Conservation (phyloP, 1,140 invertebrate species). For the Centruroides sculpturatus region DNA sequence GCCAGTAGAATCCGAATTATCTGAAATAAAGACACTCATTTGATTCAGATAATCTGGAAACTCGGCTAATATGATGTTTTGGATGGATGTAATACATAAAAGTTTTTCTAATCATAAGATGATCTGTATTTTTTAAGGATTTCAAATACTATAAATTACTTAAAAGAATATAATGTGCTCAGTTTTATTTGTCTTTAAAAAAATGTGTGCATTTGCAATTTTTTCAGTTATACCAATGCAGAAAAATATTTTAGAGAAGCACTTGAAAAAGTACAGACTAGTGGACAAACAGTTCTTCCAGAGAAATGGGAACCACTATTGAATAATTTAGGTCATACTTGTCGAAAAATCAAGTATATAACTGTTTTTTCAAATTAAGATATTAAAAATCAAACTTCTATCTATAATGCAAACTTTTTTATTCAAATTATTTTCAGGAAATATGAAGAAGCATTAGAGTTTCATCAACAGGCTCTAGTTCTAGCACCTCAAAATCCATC, state of each 20-base stretch:
- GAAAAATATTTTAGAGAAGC: slow-evolving; percentile 59
- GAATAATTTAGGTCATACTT: slow-evolving; percentile 90
- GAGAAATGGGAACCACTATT: slow-evolving; percentile 80
- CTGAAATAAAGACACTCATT: no score
- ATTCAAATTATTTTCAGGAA: slow-evolving; percentile 40
- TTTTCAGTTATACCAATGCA: slow-evolving; percentile 50
- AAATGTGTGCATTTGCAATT: neutral
- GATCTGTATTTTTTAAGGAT: no score
- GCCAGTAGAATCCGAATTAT: no score
- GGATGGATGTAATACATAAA: no score
- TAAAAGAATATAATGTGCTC: no score
- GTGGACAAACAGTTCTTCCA: slow-evolving; percentile 31
- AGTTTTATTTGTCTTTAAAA: neutral
- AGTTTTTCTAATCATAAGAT: no score
- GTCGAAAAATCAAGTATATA: slow-evolving; percentile 46
- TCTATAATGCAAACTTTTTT: neutral
- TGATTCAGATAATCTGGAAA: no score
- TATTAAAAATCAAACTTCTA: neutral
- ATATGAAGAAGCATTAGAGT: slow-evolving; percentile 64
- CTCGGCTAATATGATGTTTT: no score
- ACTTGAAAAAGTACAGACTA: slow-evolving; percentile 46
- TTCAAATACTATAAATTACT: no score
- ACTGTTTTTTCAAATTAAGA: neutral
- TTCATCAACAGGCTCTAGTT: slow-evolving; percentile 74
- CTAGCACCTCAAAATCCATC: slow-evolving; percentile 62